phyloP scores from a whole-genome alignment of 2,888 invertebrate genomes.

The Drosophila mulleri region DNA sequence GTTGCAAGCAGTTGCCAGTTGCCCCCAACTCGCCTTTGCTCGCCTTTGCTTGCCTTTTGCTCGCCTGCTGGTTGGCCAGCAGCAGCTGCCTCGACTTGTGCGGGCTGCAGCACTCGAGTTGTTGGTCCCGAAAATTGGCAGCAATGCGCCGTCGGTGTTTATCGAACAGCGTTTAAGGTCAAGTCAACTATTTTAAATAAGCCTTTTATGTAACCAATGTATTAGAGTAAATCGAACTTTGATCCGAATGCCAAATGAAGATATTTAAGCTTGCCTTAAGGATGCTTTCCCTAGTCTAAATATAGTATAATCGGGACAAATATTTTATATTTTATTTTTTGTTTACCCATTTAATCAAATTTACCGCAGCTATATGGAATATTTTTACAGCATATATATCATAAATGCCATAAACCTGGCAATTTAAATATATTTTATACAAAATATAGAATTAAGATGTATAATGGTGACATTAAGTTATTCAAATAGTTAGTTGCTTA shows the following conservation, averaged over 20 bases:
- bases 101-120: constrained; percentile 36
- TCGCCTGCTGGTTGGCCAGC: constrained; percentile 3
- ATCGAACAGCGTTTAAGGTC: constrained; percentile 32
- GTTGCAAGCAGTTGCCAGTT: constrained; percentile 68
- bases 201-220: constrained; percentile 7
- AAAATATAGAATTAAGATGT: no score
- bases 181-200: constrained; percentile 19
- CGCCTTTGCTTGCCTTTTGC: not conserved
- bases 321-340: no score
- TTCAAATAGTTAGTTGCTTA: no score
- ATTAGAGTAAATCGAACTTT: not conserved
- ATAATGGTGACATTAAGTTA: no score
- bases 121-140: constrained; percentile 41
- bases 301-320: not conserved
- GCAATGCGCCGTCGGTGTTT: constrained; percentile 30
- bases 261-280: not conserved
- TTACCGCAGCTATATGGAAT: no score
- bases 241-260: not conserved
- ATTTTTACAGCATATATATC: not conserved
- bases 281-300: not conserved
- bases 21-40: constrained; percentile 13
- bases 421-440: no score
- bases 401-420: not conserved
- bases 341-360: not conserved
- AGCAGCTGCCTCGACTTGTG: constrained; percentile 24